Percentiles rank a stretch among this genome's conserved stretches.
These are phyloP conservation scores for Chrysodeixis includens DNA, from an alignment of 2,888 invertebrate species.

Conservation along the genomic window DNA sequence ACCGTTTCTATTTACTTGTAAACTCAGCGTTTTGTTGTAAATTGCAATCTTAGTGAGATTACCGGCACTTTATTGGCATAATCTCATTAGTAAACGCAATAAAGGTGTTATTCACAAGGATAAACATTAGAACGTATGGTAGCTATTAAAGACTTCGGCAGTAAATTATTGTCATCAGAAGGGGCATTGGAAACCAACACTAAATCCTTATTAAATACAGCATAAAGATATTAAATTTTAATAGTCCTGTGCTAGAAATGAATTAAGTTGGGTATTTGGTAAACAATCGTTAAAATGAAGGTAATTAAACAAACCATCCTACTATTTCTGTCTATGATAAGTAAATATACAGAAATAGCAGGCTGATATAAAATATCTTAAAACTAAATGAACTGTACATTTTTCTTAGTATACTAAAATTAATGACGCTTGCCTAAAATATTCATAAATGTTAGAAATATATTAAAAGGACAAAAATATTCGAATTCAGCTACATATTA, in stretches of 20 bases:
- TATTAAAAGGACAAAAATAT: too few species aligned
- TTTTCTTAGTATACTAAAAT: too few species aligned
- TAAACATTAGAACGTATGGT: conserved; percentile 23
- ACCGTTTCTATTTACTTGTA: too few species aligned
- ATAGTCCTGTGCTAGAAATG: not conserved
- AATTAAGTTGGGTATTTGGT: not conserved
- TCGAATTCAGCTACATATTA: too few species aligned
- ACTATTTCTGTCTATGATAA: too few species aligned
- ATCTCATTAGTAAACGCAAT: conserved; percentile 45
- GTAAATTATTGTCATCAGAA: conserved; percentile 18
- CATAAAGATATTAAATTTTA: not conserved
- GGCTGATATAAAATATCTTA: too few species aligned
- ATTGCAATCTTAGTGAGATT: conserved; percentile 59
- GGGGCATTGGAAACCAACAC: conserved; percentile 6
- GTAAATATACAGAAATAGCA: too few species aligned
- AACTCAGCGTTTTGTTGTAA: conserved; percentile 47
- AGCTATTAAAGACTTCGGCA: conserved; percentile 17
- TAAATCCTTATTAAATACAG: not conserved
- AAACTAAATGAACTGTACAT: too few species aligned
- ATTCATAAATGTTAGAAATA: too few species aligned
- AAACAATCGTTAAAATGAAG: too few species aligned
- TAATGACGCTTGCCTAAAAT: too few species aligned
- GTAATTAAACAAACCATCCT: too few species aligned
- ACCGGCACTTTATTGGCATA: conserved; percentile 59
- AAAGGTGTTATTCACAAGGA: conserved; percentile 21